phyloP scores from a whole-genome alignment of 2,888 invertebrate species.

The Melitaea athalia region DNA sequence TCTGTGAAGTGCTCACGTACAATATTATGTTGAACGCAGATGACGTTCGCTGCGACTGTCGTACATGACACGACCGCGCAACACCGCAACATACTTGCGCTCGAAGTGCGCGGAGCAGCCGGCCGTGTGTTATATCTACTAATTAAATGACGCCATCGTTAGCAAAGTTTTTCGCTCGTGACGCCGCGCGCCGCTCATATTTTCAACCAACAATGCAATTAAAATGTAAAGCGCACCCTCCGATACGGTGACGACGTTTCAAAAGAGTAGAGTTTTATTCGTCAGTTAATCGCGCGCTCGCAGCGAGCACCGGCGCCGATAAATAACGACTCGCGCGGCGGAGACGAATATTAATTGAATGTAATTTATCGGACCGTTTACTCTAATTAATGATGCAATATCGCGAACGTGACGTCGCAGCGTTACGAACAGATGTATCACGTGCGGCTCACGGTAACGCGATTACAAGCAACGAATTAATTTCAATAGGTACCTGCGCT shows the following conservation, averaged over 20 bases:
- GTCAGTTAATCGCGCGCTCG: conserved; percentile 9
- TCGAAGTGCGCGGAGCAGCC: neutral
- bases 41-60: neutral
- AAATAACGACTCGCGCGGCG: conserved; percentile 22
- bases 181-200: neutral
- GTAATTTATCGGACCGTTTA: conserved; percentile 27
- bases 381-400: conserved; percentile 23
- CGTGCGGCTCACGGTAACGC: neutral
- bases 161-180: neutral
- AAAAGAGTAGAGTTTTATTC: conserved; percentile 1
- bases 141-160: neutral
- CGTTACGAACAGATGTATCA: neutral
- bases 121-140: neutral
- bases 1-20: neutral
- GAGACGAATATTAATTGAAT: conserved; percentile 29
- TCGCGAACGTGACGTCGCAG: neutral
- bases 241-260: neutral
- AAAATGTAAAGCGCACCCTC: conserved; percentile 16
- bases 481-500: no score
- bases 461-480: conserved; percentile 2
- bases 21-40: neutral
- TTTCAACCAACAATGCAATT: conserved; percentile 14
- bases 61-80: neutral
- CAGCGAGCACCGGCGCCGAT: conserved; percentile 16
- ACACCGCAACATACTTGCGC: neutral